These are phyloP conservation scores for Coptodon rendalli DNA, from an alignment of 2,113 vertebrate species.

Conservation along the genomic window DNA sequence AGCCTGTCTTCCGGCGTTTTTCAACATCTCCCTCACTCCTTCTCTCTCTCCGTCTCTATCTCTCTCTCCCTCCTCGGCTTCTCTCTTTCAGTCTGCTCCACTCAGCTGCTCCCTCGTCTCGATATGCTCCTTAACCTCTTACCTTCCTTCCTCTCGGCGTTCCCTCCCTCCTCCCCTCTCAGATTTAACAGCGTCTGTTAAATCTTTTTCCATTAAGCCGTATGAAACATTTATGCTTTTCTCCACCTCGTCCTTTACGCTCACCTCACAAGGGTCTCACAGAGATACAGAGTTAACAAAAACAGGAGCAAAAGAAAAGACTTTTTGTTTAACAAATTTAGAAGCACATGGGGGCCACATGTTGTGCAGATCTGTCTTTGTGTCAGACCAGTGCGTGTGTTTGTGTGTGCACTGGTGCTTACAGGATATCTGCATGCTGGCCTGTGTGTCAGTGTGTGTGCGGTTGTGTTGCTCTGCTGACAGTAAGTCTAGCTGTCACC, in stretches of 20 bases:
- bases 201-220: not conserved
- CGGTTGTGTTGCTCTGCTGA: slow-evolving; percentile 19
- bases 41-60: not conserved
- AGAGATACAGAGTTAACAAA: not conserved
- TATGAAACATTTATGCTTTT: not conserved
- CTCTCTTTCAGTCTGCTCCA: not conserved
- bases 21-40: not conserved
- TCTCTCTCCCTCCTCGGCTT: not conserved
- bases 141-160: slow-evolving; percentile 37
- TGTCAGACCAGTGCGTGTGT: not conserved
- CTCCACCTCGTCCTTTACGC: not conserved
- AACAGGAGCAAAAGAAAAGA: not conserved
- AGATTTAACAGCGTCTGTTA: slow-evolving; percentile 1
- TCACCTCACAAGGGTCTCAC: not conserved
- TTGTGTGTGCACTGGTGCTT: not conserved
- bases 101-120: slow-evolving; percentile 39
- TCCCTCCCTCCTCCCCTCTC: not conserved
- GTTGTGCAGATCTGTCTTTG: slow-evolving; percentile 42
- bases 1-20: slow-evolving; percentile 56
- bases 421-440: not conserved
- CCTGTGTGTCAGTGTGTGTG: not conserved
- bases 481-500: slow-evolving; percentile 46
- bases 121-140: slow-evolving; percentile 29
- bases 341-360: slow-evolving; percentile 51
- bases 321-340: not conserved